A percentile compares a stretch with the other conserved stretches of the same genome.
These are phyloP conservation scores for Anomalospiza imberbis DNA, from an alignment of 2,797 vertebrate species.

Conservation along the genomic window DNA sequence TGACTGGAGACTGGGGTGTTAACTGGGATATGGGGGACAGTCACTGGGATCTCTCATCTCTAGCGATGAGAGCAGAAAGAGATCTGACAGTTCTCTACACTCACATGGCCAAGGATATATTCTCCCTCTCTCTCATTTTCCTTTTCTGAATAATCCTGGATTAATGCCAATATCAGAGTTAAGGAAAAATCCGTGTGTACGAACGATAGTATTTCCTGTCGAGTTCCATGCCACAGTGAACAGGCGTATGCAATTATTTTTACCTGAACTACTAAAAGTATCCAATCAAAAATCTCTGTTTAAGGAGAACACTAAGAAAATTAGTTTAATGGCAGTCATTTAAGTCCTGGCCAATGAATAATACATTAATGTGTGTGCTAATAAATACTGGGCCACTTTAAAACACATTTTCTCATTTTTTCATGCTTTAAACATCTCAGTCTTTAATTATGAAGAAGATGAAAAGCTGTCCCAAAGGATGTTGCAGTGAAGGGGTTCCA, in stretches of 20 bases:
- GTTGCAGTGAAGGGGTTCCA: neutral
- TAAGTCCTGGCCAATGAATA: neutral
- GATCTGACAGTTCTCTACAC: neutral
- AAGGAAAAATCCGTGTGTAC: neutral
- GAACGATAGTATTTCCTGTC: neutral
- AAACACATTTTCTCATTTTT: neutral
- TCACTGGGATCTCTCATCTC: neutral
- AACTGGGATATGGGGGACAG: neutral
- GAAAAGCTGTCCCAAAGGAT: neutral
- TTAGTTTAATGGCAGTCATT: neutral
- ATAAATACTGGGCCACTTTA: neutral
- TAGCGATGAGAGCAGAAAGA: accelerated
- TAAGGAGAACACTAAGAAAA: neutral
- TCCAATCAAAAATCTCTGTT: neutral
- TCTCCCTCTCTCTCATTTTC: neutral
- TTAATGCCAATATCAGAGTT: neutral
- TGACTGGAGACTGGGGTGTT: neutral
- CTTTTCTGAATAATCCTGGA: neutral
- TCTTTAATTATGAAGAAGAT: neutral
- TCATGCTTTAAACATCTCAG: neutral
- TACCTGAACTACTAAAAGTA: neutral
- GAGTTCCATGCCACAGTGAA: neutral
- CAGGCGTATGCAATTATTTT: neutral
- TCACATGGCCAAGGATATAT: neutral
- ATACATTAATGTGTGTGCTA: neutral